Evolutionary conservation across 53 echinoderm and acorn worm genomes (phyloP).

Genomic region (Hippasteria phrygiana): DNA sequence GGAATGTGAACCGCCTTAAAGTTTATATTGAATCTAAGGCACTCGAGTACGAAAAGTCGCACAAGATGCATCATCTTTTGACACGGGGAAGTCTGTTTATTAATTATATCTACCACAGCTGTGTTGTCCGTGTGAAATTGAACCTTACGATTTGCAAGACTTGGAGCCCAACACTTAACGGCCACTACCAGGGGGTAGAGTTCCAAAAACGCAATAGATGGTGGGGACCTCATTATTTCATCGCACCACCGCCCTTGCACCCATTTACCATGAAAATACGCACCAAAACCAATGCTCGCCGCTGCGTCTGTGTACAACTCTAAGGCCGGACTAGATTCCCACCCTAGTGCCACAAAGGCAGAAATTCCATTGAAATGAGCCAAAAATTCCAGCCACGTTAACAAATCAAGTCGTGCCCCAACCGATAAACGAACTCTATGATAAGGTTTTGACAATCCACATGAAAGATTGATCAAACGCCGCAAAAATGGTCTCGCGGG

Average conservation of each 20-base stretch:
- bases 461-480: no score
- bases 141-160: neutral
- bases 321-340: neutral
- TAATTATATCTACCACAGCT: conserved; percentile 31
- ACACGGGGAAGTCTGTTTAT: conserved; percentile 14
- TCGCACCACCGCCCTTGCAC: conserved; percentile 33
- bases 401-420: no score
- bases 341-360: neutral
- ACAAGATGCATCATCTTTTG: conserved; percentile 12
- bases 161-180: neutral
- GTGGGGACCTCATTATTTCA: neutral
- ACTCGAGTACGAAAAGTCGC: conserved; percentile 28
- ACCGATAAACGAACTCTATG: no score
- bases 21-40: conserved; percentile 14
- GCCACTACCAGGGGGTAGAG: conserved; percentile 26
- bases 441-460: no score
- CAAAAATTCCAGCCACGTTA: conserved; percentile 36
- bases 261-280: conserved; percentile 31
- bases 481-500: no score
- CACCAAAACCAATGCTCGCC: conserved; percentile 24
- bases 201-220: conserved; percentile 16
- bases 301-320: conserved; percentile 48
- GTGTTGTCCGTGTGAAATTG: conserved; percentile 31
- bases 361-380: conserved; percentile 18
- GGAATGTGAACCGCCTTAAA: conserved; percentile 35